Percentiles rank a stretch among this genome's conserved stretches.
These are phyloP conservation scores for Lasioglossum oenotherae DNA, from an alignment of 2,888 invertebrate species.

Conservation along the genomic window DNA sequence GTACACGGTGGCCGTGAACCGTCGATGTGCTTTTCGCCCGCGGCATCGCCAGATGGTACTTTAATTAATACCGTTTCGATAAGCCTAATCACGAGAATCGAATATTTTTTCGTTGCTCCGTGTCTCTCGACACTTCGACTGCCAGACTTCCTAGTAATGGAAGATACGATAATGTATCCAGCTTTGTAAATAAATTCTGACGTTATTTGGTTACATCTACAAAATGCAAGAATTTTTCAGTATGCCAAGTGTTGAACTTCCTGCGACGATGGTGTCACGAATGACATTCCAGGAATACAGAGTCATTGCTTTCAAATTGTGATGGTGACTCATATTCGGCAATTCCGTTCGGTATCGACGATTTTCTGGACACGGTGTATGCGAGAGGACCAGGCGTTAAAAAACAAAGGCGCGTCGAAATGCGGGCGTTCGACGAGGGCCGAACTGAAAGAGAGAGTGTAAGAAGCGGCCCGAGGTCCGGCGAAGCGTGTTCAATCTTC, in stretches of 20 bases:
- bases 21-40: not conserved
- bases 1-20: not conserved
- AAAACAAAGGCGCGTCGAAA: slow-evolving; percentile 3
- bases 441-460: slow-evolving; percentile 1
- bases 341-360: not conserved
- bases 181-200: too few relatives aligned
- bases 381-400: not conserved
- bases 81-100: not conserved
- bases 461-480: not conserved
- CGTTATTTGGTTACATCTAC: too few relatives aligned
- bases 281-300: not conserved
- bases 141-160: not conserved
- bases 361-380: slow-evolving; percentile 1
- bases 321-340: not conserved
- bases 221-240: too few relatives aligned
- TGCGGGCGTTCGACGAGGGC: not conserved
- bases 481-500: slow-evolving; percentile 11
- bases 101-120: not conserved
- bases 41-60: not conserved
- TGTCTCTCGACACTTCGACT: not conserved
- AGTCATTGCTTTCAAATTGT: too few relatives aligned
- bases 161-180: not conserved
- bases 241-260: too few relatives aligned
- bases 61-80: not conserved
- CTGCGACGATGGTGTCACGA: not conserved